Evolutionary conservation across 2,113 vertebrate species (phyloP).

Genomic region (Ornithorhynchus anatinus): DNA sequence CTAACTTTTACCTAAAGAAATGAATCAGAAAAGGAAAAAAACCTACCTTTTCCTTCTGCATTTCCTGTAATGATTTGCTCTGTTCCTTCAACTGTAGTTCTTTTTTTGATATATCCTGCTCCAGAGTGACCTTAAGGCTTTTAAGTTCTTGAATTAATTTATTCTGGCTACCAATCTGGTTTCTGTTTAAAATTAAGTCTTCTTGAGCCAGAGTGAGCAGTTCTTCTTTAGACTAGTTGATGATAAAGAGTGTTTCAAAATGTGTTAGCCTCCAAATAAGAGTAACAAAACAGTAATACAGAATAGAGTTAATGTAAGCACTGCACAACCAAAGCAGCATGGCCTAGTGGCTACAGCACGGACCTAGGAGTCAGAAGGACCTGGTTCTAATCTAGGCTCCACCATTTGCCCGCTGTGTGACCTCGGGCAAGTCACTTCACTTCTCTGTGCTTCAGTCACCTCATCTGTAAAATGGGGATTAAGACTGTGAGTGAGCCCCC

Average conservation of each 20-base stretch:
- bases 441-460: too few relatives aligned
- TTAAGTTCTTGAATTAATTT: conserved; percentile 86
- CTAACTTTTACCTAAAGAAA: conserved; percentile 4
- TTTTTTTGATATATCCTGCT: conserved; percentile 80
- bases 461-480: too few relatives aligned
- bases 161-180: conserved; percentile 79
- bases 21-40: background rate
- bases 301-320: conserved; percentile 11
- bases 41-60: conserved; percentile 85
- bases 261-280: conserved; percentile 5
- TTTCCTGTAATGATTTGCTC: conserved; percentile 74
- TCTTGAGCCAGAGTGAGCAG: conserved; percentile 88
- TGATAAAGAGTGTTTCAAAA: conserved; percentile 41
- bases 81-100: conserved; percentile 78
- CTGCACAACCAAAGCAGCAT: too few relatives aligned
- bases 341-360: too few relatives aligned
- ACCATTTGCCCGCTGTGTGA: too few relatives aligned
- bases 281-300: conserved; percentile 1
- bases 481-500: too few relatives aligned
- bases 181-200: conserved; percentile 86
- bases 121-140: conserved; percentile 65
- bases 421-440: too few relatives aligned
- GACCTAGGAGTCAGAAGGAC: too few relatives aligned
- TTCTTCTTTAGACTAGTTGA: conserved; percentile 82
- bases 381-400: too few relatives aligned